Evolutionary conservation across 2,888 invertebrate genomes (phyloP), one percentile per base, ranked within the genome.

Genomic region (Euplagia quadripunctaria): DNA sequence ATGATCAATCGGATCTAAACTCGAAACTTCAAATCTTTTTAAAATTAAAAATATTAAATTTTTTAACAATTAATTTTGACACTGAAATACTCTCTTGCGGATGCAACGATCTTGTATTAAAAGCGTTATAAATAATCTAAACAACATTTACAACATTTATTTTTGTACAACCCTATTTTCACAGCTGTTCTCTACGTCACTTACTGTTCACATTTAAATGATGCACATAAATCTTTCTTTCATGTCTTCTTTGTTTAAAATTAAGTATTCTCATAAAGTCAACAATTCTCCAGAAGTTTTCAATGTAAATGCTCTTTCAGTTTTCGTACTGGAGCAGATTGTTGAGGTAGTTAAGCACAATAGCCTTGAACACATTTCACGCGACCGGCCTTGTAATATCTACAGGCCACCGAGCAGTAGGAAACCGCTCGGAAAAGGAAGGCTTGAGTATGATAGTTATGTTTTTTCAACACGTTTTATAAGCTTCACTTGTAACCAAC

Each of bases 151-250:
- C 5, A 31, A 12, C 0, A 14, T 61, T 14, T 20, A 4, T 66
- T 51, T 17, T 46, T 46, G 43, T 73, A 11, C 78, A 80, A 43
- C 78, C 81, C 69, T 76, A 63, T 69, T 52, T 66, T 41, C 51
- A 69, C 52, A 31, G 67, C 20, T 55, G 46, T 68, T 74, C 61
- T 70, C 63, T 55, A 64, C 58, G 55, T 76, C 72, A 75, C 68
- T 68, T 63, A 49, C 46, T 64, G 77, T 7, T 64, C 51, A 7
- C 61, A 71, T 77, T 66, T 67, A 73, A 69, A 71, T 74, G 49
- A 9, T 71, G 9, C 43, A 43, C 58, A 70, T 73, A 63, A 70
- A 69, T 65, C 49, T 31, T 66, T 70, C 66, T 20, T 65, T 20
- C 20, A 58, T 61, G 61, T 70, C 41, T 69, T 52, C 63, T 68